phyloP scores from a whole-genome alignment of 2,888 invertebrate genomes.

The Acholoe squamosa region DNA sequence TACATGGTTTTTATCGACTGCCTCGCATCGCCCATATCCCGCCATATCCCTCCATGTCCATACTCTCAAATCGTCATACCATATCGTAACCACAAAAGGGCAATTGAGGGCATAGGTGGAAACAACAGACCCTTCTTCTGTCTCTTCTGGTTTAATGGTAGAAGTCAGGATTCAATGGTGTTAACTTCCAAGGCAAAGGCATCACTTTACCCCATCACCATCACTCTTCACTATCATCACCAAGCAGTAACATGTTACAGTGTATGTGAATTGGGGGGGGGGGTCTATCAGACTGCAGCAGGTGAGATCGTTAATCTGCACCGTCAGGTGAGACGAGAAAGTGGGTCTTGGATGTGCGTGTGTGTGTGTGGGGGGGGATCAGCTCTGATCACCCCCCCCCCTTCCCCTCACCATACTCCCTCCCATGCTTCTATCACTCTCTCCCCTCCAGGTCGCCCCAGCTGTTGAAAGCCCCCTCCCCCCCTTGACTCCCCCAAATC shows the following conservation, averaged over 20 bases:
- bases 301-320: slow-evolving; percentile 30
- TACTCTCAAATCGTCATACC: neutral
- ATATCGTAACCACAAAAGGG: too few species aligned
- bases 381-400: too few species aligned
- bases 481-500: neutral
- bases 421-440: neutral
- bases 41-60: neutral
- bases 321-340: slow-evolving; percentile 5
- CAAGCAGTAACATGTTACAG: too few species aligned
- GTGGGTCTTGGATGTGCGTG: neutral
- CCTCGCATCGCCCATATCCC: too few species aligned
- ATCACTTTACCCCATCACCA: neutral
- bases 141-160: too few species aligned
- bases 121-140: too few species aligned
- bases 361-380: neutral
- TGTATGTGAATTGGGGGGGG: too few species aligned
- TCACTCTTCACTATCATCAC: too few species aligned
- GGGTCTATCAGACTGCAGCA: neutral
- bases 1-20: too few species aligned
- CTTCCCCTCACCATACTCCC: neutral
- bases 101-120: too few species aligned
- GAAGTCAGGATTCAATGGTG: too few species aligned
- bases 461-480: neutral
- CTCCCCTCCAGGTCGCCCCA: neutral
- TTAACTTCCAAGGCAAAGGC: too few species aligned